A percentile compares a stretch with the other conserved stretches of the same genome.
Evolutionary conservation across 2,888 invertebrate genomes (phyloP).

Genomic region (Neoscelio sp.): DNA sequence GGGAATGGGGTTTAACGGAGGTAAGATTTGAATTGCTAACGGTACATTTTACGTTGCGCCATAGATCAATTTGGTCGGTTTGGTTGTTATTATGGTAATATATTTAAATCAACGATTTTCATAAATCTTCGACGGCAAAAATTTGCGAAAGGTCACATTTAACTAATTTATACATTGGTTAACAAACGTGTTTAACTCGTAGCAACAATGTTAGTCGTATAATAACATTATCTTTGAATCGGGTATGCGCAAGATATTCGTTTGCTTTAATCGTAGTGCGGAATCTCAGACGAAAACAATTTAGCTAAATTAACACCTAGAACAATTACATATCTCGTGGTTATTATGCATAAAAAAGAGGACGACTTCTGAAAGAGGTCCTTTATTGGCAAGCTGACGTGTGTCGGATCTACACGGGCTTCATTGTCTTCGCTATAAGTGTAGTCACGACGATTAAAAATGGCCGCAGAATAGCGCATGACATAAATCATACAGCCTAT

Average conservation of each 20-base stretch:
- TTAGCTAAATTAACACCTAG: neutral
- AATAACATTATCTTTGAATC: constrained; percentile 24
- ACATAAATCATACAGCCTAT: constrained; percentile 82
- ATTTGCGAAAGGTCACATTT: constrained; percentile 11
- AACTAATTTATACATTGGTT: constrained; percentile 21
- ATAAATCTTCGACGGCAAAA: neutral
- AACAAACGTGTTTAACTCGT: no score
- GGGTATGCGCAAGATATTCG: neutral
- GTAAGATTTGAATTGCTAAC: constrained; percentile 42
- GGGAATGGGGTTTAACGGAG: constrained; percentile 43
- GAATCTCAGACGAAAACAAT: neutral
- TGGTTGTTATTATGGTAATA: constrained; percentile 44
- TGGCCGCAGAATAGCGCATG: constrained; percentile 72
- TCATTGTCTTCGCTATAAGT: constrained; percentile 72
- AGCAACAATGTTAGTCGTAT: neutral
- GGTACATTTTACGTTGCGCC: constrained; percentile 2
- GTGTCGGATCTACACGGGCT: neutral
- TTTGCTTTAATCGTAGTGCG: neutral
- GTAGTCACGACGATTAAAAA: constrained; percentile 74
- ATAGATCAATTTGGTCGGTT: constrained; percentile 46
- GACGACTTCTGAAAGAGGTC: no score
- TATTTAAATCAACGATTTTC: constrained; percentile 23
- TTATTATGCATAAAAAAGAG: no score
- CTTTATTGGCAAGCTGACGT: neutral
- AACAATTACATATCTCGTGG: neutral